phyloP scores from a whole-genome alignment of 2,888 invertebrate genomes.

The Volucella inflata region DNA sequence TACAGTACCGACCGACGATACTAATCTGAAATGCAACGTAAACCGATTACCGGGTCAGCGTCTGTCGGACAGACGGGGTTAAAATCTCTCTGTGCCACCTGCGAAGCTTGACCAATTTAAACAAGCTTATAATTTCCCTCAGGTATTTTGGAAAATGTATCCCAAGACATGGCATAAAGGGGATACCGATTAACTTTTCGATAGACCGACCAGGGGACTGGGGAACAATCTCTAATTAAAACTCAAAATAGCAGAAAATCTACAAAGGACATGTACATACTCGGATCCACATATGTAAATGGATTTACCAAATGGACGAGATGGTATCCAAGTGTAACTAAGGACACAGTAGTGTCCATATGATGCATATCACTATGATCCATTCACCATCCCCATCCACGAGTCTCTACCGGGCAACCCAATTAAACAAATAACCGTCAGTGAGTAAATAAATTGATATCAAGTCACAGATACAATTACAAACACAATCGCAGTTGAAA shows the following conservation, averaged over 20 bases:
- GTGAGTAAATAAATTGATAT: constrained; percentile 59
- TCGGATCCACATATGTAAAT: background rate
- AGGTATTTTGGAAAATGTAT: constrained; percentile 67
- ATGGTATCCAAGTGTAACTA: constrained; percentile 4
- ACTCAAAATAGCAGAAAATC: constrained; percentile 72
- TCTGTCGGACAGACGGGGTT: constrained; percentile 25
- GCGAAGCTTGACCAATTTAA: constrained; percentile 70
- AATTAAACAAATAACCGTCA: constrained; percentile 43
- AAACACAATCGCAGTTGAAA: no score
- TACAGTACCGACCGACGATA: constrained; percentile 44
- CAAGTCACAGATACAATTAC: background rate
- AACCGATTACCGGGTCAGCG: constrained; percentile 66
- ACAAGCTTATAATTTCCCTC: constrained; percentile 75
- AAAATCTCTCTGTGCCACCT: constrained; percentile 51
- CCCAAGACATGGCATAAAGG: constrained; percentile 30
- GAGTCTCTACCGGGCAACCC: background rate
- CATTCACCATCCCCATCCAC: background rate
- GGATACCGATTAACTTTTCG: constrained; percentile 35
- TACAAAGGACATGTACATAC: constrained; percentile 63
- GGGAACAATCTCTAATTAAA: constrained; percentile 66
- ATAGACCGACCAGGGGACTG: background rate
- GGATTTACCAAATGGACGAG: constrained; percentile 4
- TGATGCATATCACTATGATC: constrained; percentile 14
- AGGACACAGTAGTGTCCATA: constrained; percentile 9
- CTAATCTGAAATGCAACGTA: constrained; percentile 73